Base-by-base conservation (phyloP, 1,140 invertebrate genomes). In the Aphelinus certus region DNA sequence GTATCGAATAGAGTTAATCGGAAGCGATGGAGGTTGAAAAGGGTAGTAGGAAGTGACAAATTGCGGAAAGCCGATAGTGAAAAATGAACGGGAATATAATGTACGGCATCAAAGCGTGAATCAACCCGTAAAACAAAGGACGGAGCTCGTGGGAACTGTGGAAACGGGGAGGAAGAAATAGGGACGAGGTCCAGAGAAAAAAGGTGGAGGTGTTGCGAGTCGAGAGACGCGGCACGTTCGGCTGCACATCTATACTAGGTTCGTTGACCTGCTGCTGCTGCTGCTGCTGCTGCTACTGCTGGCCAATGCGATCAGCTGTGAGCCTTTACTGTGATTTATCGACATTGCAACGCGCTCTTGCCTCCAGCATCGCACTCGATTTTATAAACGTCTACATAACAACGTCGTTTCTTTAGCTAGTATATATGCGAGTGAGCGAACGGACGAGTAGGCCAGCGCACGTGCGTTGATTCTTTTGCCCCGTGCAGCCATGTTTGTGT, bases 401-500 rank as follows among this genome's bases (percentile, higher is more conserved):
- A 51, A 65, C 9, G 48, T 65, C 51, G 63, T 48, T 46, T 26
- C 26, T 26, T 26, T 26, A 26, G 26, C 26, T 26, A 26, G 26
- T 26, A 26, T 26, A 26, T 26, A 26, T 26, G 26, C 26, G 26
- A 26, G 26, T 63, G 66, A 61, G 70, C 72, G 73, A 79, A 73
- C 77, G 75, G 66, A 55, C 26, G 26, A 26, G 26, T 26, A 26
- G 26, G 26, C 26, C 26, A 26, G 26, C 26, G 26, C 26, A 26
- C 26, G 26, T 26, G 71, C 75, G 53, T 60, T 64, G 73, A 77
- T 67, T 26, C 26, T 26, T 26, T 26, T 26, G 26, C 26, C 69
- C 68, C 69, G 63, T 77, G 77, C 76, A 79, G 76, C 75, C 76
- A 76, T 57, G 75, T 77, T 73, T 75, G 77, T 76, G 71, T 77